Evolutionary conservation across 2,888 invertebrate species (phyloP).

Genomic region (Drosophila pegasa): DNA sequence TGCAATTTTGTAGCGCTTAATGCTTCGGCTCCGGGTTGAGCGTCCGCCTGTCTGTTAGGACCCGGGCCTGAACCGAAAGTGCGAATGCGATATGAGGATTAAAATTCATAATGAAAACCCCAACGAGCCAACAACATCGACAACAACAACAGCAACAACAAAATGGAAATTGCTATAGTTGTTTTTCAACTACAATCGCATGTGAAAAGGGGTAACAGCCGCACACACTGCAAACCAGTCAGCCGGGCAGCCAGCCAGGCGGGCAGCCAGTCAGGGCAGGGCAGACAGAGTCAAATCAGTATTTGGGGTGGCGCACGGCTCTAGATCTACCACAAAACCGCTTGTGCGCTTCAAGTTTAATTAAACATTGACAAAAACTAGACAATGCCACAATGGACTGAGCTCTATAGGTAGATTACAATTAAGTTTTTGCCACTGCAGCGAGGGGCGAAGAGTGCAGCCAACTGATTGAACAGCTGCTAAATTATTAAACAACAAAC

Average conservation of each 20-base stretch:
- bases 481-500: conserved; percentile 7
- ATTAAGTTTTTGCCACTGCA: conserved; percentile 30
- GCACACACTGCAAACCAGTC: conserved; percentile 1
- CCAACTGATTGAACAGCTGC: conserved; percentile 26
- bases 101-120: conserved; percentile 77
- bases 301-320: conserved; percentile 16
- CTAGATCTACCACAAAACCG: conserved; percentile 65
- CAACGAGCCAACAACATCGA: conserved; percentile 32
- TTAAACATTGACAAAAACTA: conserved; percentile 75
- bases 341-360: conserved; percentile 76
- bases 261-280: neutral
- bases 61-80: conserved; percentile 64
- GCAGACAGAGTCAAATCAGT: neutral
- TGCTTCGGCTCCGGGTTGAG: conserved; percentile 48
- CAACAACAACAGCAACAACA: conserved; percentile 25
- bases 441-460: neutral
- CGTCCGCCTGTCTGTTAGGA: conserved; percentile 19
- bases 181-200: conserved; percentile 48
- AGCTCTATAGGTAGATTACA: conserved; percentile 37
- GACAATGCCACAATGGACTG: conserved; percentile 46
- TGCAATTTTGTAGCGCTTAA: conserved; percentile 78
- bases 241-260: neutral
- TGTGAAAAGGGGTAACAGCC: conserved; percentile 26
- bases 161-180: conserved; percentile 50
- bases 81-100: conserved; percentile 80